Conservation (phyloP, 2,888 invertebrate species). For the Nemotelus nigrinus region DNA sequence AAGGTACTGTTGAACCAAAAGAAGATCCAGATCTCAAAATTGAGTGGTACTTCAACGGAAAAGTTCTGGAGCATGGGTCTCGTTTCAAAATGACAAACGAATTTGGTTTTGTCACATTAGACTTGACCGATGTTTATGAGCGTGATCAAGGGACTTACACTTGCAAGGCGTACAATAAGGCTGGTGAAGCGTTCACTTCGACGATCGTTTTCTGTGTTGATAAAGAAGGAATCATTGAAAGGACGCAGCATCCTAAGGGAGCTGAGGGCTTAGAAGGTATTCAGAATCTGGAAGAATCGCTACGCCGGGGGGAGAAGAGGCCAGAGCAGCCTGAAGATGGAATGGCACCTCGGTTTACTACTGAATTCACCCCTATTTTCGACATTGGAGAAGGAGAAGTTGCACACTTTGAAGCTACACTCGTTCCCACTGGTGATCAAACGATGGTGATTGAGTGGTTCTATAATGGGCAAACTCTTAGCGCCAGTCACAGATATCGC, state of each 20-base stretch:
- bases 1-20: constrained; percentile 94
- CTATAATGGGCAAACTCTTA: constrained; percentile 89
- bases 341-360: constrained; percentile 87
- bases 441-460: constrained; percentile 96
- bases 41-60: constrained; percentile 95
- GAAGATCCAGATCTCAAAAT: constrained; percentile 90
- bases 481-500: constrained; percentile 88
- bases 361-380: constrained; percentile 82
- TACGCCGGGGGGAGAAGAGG: constrained; percentile 76
- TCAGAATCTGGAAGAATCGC: constrained; percentile 88
- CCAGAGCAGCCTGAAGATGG: constrained; percentile 80
- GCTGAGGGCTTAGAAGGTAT: constrained; percentile 91
- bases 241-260: constrained; percentile 95
- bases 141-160: constrained; percentile 95
- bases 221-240: constrained; percentile 84
- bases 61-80: constrained; percentile 85
- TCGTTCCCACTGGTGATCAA: constrained; percentile 93
- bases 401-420: constrained; percentile 96
- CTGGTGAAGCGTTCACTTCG: constrained; percentile 92
- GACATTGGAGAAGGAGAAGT: constrained; percentile 94
- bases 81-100: constrained; percentile 93
- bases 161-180: constrained; percentile 87
- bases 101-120: constrained; percentile 95
- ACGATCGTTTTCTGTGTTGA: constrained; percentile 86
- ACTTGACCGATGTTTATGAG: constrained; percentile 90